Base-by-base conservation (phyloP, 2,888 invertebrate species). In the Tenodera sinensis region DNA sequence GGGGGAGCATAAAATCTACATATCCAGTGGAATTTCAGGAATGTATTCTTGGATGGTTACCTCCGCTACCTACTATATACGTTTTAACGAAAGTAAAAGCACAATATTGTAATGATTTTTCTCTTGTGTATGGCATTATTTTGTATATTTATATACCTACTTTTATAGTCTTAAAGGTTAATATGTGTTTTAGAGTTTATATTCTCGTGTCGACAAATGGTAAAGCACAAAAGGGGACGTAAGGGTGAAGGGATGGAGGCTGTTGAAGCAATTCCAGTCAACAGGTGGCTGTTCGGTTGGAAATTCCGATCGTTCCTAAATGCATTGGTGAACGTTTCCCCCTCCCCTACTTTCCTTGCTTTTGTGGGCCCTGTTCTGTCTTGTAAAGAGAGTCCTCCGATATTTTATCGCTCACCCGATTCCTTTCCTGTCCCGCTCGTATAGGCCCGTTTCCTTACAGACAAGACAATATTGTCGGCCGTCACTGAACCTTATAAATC, bases 221-320 rank as follows among this genome's bases (percentile, higher is more conserved):
- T 15, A 71, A 20, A 15, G 54, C 25, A 71, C 20, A 25, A 15
- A 71, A 71, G 54, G 54, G 20, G 3, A 71, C 25, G 87, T 28
- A 87, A 34, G 83, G 87, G 42, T 83, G 12, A 83, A 87, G 34
- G 34, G n/a, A 28, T n/a, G 42, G 83, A n/a, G 87, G 27, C 30
- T 34, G 87, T 81, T 71, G 15, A 87, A 83, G 54, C 54, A 8
- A 71, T 71, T 82, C 34, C 34, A 87, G 87, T 82, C 90, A 90
- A 90, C 90, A 90, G 90, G 90, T 90, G 89, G 89, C 84, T 85
- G 47, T 30, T 87, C 87, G 15, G 83, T 83, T 83, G 82, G 87
- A 83, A 88, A 90, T 90, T 90, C 90, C 90, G 85, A 88, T 90
- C 90, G 88, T 90, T 84, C 89, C 89, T 87, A 81, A 87, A 81